Evolutionary conservation across 2,888 invertebrate genomes (phyloP).

Genomic region (Ophonus ardosiacus): DNA sequence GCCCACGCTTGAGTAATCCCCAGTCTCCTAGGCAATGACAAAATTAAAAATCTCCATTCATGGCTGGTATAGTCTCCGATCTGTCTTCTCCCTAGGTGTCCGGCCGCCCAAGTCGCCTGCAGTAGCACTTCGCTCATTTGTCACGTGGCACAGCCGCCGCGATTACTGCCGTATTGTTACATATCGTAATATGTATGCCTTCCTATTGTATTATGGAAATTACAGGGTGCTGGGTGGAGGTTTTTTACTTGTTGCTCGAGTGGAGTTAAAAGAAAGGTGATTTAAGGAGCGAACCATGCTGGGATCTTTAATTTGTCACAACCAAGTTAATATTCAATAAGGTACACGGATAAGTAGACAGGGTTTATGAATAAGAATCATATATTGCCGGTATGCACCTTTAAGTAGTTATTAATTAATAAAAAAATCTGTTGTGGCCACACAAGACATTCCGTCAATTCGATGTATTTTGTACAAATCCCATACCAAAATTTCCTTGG

Average conservation of each 20-base stretch:
- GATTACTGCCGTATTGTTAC: conserved; percentile 52
- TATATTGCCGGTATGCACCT: too few relatives aligned
- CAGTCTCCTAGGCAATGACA: conserved; percentile 39
- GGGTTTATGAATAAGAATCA: too few relatives aligned
- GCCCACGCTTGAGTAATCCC: conserved; percentile 16
- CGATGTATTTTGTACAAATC: too few relatives aligned
- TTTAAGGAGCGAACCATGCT: conserved; percentile 36
- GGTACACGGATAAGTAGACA: conserved; percentile 7
- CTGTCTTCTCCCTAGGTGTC: conserved; percentile 55
- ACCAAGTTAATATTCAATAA: conserved; percentile 54
- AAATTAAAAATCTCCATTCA: conserved; percentile 63
- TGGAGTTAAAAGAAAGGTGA: conserved; percentile 7
- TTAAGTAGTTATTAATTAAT: too few relatives aligned
- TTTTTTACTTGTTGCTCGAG: conserved; percentile 42
- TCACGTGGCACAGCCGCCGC: conserved; percentile 12
- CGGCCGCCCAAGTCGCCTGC: conserved; percentile 55
- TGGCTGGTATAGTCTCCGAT: conserved; percentile 41
- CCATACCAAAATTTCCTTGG: too few relatives aligned
- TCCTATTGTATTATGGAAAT: conserved; percentile 55
- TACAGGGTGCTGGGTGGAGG: conserved; percentile 15
- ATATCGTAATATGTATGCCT: conserved; percentile 55
- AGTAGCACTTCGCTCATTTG: conserved; percentile 51
- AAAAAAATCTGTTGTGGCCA: too few relatives aligned
- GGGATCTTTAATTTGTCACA: conserved; percentile 56
- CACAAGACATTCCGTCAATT: too few relatives aligned